Conservation (phyloP, 2,888 invertebrate genomes). For the Cabera pusaria region DNA sequence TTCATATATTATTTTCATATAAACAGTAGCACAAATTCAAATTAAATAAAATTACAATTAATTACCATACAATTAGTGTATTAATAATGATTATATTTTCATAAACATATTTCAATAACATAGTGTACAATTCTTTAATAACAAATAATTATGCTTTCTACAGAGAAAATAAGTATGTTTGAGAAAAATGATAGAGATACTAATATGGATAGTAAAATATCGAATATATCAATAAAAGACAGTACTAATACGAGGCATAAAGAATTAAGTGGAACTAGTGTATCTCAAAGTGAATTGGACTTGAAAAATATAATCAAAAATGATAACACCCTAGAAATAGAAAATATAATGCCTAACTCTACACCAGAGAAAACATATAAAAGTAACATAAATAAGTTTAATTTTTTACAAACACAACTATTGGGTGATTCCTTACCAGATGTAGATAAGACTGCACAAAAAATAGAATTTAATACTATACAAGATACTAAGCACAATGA, state of each 20-base stretch:
- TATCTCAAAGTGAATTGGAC: constrained; percentile 43
- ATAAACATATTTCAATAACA: no score
- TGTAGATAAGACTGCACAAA: constrained; percentile 40
- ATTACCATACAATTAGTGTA: no score
- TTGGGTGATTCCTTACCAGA: constrained; percentile 43
- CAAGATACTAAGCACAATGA: constrained; percentile 38
- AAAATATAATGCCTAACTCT: constrained; percentile 23
- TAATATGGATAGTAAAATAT: constrained; percentile 59
- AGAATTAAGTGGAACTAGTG: constrained; percentile 47
- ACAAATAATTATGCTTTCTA: no score
- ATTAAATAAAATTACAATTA: no score
- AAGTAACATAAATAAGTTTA: constrained; percentile 66
- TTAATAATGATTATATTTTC: no score
- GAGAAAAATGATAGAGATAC: constrained; percentile 65
- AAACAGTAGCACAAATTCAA: no score
- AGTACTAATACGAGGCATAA: constrained; percentile 53
- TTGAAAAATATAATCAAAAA: constrained; percentile 33
- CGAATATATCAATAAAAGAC: constrained; percentile 63
- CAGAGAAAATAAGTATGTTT: constrained; percentile 80
- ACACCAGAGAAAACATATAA: constrained; percentile 62
- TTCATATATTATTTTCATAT: no score
- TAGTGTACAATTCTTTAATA: constrained; percentile 7
- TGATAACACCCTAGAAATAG: constrained; percentile 13
- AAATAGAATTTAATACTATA: constrained; percentile 36
- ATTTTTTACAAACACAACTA: constrained; percentile 73